Percentiles rank a stretch among this genome's conserved stretches.
phyloP scores from a whole-genome alignment of 64 coral and sea anemone species.

The Montipora efflorescens region DNA sequence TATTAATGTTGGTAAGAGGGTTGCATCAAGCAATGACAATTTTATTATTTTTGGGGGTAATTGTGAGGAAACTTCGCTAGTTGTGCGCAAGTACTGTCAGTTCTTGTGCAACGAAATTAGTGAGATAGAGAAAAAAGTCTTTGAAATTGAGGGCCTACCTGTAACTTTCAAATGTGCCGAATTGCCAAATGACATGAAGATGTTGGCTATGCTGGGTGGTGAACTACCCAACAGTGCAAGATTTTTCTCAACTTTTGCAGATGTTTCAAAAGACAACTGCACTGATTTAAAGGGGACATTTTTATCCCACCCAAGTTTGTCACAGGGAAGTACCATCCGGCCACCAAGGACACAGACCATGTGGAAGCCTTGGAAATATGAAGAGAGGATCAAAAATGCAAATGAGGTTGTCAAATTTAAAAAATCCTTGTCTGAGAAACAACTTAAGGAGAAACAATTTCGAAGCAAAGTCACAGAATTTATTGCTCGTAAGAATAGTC shows the following conservation, averaged over 20 bases:
- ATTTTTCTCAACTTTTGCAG: no score
- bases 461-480: slow-evolving; percentile 10
- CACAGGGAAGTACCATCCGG: no score
- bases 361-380: no score
- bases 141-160: no score
- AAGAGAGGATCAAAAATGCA: background rate
- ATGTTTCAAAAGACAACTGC: no score
- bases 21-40: background rate
- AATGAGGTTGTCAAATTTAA: slow-evolving; percentile 17
- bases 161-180: background rate
- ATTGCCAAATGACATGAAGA: background rate
- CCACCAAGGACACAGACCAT: no score
- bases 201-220: no score
- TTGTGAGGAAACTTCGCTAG: slow-evolving; percentile 15
- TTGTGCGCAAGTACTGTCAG: slow-evolving; percentile 18
- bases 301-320: no score
- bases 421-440: background rate
- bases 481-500: slow-evolving; percentile 15
- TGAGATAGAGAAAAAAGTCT: background rate
- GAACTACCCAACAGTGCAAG: no score
- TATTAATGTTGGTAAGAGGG: slow-evolving; percentile 14
- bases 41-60: slow-evolving; percentile 53
- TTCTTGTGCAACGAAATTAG: background rate
- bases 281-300: no score
- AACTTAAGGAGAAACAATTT: background rate